Conservation (phyloP, 2,888 invertebrate genomes). For the Acronicta psi region DNA sequence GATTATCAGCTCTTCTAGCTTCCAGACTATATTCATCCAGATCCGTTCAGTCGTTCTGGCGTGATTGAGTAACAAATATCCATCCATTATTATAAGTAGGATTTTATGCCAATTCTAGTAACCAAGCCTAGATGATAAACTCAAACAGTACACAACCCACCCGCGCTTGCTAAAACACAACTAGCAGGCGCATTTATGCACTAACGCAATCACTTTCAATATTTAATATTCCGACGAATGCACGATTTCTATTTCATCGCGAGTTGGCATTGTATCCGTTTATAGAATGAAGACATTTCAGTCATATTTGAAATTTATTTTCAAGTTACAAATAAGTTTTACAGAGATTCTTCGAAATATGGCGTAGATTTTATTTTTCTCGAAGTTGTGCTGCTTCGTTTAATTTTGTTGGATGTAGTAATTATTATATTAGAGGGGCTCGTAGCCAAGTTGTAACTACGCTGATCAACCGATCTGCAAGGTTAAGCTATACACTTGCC, state of each 20-base stretch:
- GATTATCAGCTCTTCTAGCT: too few relatives aligned
- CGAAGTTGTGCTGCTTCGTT: not conserved
- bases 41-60: too few relatives aligned
- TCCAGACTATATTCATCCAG: too few relatives aligned
- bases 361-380: slow-evolving; percentile 1
- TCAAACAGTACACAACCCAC: slow-evolving; percentile 1
- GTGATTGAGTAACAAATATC: too few relatives aligned
- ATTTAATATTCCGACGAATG: slow-evolving; percentile 42
- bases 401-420: not conserved
- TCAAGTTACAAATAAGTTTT: slow-evolving; percentile 17
- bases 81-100: too few relatives aligned
- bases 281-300: slow-evolving; percentile 37
- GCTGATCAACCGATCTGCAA: too few relatives aligned
- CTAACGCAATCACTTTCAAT: slow-evolving; percentile 40
- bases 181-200: slow-evolving; percentile 26
- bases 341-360: slow-evolving; percentile 13
- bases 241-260: slow-evolving; percentile 47
- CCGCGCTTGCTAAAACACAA: slow-evolving; percentile 32
- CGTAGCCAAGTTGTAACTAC: too few relatives aligned
- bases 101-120: too few relatives aligned
- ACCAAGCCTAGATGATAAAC: not conserved
- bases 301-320: slow-evolving; percentile 35
- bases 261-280: slow-evolving; percentile 43
- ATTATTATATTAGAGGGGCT: too few relatives aligned
- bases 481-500: too few relatives aligned